Base-by-base conservation (phyloP, 2,888 invertebrate species). In the Cosmia trapezina region DNA sequence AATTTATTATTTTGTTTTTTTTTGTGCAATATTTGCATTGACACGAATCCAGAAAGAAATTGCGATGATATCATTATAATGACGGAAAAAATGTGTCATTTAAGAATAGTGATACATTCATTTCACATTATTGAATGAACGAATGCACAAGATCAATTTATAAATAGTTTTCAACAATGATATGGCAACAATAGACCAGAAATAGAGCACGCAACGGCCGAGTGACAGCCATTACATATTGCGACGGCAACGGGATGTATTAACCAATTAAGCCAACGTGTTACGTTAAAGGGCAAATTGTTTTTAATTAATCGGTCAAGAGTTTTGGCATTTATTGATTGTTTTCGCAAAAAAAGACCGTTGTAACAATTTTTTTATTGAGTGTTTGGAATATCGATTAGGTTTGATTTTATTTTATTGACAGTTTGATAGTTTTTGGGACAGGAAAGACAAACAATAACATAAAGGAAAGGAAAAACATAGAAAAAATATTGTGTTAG, bases 231-330 rank as follows among this genome's bases (percentile, higher is more conserved):
- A 77, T 85, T 83, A 70, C 68, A 73, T 75, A 85, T 89, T 88
- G 86, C 86, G 89, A 80, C 83, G 86, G 80, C 69, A 75, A 75
- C 90, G 89, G 91, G 90, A 89, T 89, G 92, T 88, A 93, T 94
- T 93, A 92, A 90, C 89, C 93, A 93, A 95, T 95, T 94, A 94
- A 79, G 79, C n/a, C n/a, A 28, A 74, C 77, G 81, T 82, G 86
- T 87, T 69, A 80, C 71, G 81, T 84, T 86, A 89, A 92, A 91
- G 89, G 86, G 87, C 87, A 88, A 90, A 91, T 91, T 90, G 87
- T 73, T 84, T 87, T 89, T 91, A 91, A 91, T 90, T 90, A 84
- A 78, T 84, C 83, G 88, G 86, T 61, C 61, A 70, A 68, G 56
- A 70, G 62, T 74, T 70, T 75, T 41, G 9, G 33, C 5, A 37